Conservation (phyloP, 2,888 invertebrate genomes). For the Metacarcinus magister region DNA sequence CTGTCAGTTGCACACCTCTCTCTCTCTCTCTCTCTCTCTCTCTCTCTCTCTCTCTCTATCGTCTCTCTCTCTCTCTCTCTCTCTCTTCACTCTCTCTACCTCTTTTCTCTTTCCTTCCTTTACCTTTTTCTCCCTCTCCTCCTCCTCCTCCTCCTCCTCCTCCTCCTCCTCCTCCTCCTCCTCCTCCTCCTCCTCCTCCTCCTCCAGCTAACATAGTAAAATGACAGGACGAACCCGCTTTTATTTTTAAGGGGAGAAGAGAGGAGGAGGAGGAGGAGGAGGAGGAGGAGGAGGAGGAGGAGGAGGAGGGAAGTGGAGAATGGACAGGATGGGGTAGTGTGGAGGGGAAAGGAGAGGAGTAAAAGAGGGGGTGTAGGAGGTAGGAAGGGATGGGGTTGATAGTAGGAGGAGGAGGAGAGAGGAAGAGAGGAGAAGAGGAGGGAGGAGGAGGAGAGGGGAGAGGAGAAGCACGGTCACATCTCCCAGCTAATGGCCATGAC, state of each 20-base stretch:
- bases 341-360: background rate
- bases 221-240: conserved; percentile 22
- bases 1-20: background rate
- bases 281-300: conserved; percentile 21
- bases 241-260: background rate
- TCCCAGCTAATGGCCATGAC: conserved; percentile 26
- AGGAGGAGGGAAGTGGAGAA: background rate
- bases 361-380: background rate
- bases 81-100: background rate
- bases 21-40: background rate
- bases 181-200: background rate
- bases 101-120: background rate
- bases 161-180: conserved; percentile 26
- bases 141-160: background rate
- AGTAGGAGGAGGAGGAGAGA: background rate
- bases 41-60: background rate
- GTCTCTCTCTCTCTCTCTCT: too few relatives aligned
- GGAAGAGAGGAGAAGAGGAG: background rate
- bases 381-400: background rate
- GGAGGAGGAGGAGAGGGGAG: background rate
- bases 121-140: background rate
- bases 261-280: conserved; percentile 11
- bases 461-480: background rate
- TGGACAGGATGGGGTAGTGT: background rate
- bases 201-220: background rate